Percentiles rank a stretch among this genome's conserved stretches.
These are phyloP conservation scores for Catocala sponsa DNA, from an alignment of 2,888 invertebrate genomes.

Conservation along the genomic window DNA sequence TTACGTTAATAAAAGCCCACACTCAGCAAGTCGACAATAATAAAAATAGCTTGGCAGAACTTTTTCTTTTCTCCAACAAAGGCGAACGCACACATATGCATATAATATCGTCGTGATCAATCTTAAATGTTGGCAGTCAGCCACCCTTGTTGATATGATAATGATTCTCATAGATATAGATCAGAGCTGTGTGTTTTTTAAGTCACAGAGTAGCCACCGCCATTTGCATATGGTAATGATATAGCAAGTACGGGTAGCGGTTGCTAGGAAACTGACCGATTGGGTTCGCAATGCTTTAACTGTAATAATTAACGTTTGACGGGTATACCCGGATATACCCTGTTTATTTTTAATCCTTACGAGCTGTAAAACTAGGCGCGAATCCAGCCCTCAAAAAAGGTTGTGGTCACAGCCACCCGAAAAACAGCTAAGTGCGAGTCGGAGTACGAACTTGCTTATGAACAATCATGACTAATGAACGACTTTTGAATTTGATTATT, in stretches of 20 bases:
- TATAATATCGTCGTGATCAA: conserved; percentile 33
- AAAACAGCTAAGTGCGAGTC: too few species aligned
- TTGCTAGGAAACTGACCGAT: too few species aligned
- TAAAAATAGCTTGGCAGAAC: conserved; percentile 3
- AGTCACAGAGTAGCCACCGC: neutral
- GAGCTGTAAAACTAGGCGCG: too few species aligned
- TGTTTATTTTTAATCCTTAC: too few species aligned
- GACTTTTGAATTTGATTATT: too few species aligned
- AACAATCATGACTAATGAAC: too few species aligned
- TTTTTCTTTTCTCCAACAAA: conserved; percentile 2
- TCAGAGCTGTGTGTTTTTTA: conserved; percentile 13
- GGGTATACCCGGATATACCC: too few species aligned
- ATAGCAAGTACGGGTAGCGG: too few species aligned
- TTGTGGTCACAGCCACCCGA: too few species aligned
- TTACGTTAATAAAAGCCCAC: neutral
- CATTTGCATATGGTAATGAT: too few species aligned
- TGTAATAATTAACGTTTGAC: neutral
- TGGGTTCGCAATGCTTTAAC: neutral
- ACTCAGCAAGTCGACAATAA: conserved; percentile 2
- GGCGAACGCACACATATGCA: conserved; percentile 17
- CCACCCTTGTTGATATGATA: conserved; percentile 49
- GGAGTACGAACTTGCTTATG: too few species aligned
- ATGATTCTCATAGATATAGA: conserved; percentile 41
- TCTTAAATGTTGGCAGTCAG: conserved; percentile 34
- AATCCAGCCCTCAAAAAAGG: too few species aligned